A percentile compares a stretch with the other conserved stretches of the same genome.
Evolutionary conservation across 2,888 invertebrate species (phyloP).

Genomic region (Caradrina clavipalpis): DNA sequence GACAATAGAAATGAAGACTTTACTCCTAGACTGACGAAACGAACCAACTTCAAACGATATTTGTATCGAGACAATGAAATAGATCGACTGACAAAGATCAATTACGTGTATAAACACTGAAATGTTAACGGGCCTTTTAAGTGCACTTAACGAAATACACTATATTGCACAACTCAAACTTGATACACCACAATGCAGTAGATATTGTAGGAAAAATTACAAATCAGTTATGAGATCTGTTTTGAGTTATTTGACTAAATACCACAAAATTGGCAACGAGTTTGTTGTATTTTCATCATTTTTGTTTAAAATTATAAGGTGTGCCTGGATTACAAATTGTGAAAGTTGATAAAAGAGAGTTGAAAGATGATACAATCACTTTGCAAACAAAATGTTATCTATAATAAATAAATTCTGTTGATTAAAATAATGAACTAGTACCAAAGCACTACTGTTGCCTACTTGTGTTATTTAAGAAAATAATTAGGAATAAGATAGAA

Average conservation of each 20-base stretch:
- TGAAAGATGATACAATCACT: neutral
- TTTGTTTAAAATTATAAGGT: neutral
- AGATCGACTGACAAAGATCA: constrained; percentile 64
- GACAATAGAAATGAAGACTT: constrained; percentile 61
- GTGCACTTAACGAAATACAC: constrained; percentile 70
- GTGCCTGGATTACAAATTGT: neutral
- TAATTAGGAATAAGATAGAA: constrained; percentile 11
- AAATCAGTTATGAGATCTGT: constrained; percentile 36
- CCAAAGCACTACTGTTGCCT: neutral
- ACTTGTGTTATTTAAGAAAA: constrained; percentile 24
- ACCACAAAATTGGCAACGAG: neutral
- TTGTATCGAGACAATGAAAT: constrained; percentile 50
- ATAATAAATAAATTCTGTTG: neutral
- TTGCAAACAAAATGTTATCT: too few relatives aligned
- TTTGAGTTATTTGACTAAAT: constrained; percentile 17
- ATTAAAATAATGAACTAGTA: neutral
- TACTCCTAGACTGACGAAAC: constrained; percentile 56
- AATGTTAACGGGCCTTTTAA: constrained; percentile 68
- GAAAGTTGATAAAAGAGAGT: constrained; percentile 1
- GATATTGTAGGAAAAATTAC: constrained; percentile 46
- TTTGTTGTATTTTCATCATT: neutral
- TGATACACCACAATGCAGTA: constrained; percentile 71
- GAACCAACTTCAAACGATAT: constrained; percentile 30
- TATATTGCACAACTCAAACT: constrained; percentile 67
- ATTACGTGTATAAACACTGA: constrained; percentile 71